Conservation (phyloP, 2,888 invertebrate genomes). For the Cantharis nigra region DNA sequence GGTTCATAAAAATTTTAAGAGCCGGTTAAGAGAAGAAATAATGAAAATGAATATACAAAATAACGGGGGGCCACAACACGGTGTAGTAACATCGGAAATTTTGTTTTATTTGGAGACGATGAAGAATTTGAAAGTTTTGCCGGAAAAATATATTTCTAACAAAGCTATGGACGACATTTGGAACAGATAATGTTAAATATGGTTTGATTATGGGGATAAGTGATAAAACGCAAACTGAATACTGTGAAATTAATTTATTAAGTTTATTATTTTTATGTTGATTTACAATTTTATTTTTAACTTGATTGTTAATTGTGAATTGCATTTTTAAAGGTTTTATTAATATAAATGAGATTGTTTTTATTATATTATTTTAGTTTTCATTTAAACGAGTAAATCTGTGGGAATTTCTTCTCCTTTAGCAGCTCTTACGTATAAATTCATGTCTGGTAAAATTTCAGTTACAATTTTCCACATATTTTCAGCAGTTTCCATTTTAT, state of each 20-base stretch:
- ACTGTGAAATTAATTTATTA: constrained; percentile 17
- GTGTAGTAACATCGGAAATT: constrained; percentile 89
- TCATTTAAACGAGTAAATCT: constrained; percentile 34
- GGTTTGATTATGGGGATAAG: constrained; percentile 7
- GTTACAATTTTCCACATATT: constrained; percentile 39
- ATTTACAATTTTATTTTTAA: not conserved
- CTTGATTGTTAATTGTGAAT: not conserved
- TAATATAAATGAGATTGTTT: not conserved
- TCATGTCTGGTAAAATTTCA: constrained; percentile 34
- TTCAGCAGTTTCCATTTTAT: constrained; percentile 42
- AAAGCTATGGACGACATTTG: constrained; percentile 84
- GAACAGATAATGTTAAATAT: constrained; percentile 61
- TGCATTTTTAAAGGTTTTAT: not conserved
- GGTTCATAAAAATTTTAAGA: constrained; percentile 85
- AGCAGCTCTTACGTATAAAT: constrained; percentile 45
- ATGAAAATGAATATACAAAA: constrained; percentile 86
- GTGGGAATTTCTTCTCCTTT: constrained; percentile 46
- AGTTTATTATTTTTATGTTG: not conserved
- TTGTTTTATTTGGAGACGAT: constrained; percentile 90
- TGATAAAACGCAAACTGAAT: constrained; percentile 9
- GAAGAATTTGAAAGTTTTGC: constrained; percentile 77
- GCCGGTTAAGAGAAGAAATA: constrained; percentile 82
- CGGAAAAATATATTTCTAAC: constrained; percentile 72
- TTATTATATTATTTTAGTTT: not conserved
- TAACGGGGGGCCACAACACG: constrained; percentile 96